phyloP scores from a whole-genome alignment of 2,113 vertebrate species.

The Erythrolamprus reginae region DNA sequence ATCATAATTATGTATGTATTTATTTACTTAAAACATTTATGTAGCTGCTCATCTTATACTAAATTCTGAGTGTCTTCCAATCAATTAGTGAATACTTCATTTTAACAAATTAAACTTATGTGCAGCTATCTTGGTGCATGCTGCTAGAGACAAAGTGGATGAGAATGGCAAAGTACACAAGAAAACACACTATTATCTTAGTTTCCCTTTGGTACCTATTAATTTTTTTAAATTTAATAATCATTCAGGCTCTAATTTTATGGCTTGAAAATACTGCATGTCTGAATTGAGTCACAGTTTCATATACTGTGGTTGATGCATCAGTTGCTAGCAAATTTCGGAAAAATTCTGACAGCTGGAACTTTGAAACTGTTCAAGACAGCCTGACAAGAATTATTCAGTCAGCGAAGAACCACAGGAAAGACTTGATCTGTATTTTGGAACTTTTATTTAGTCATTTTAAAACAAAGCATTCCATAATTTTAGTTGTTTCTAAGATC shows the following conservation, averaged over 20 bases:
- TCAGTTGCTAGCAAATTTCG: not conserved
- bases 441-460: not conserved
- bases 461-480: not conserved
- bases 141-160: not conserved
- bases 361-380: not conserved
- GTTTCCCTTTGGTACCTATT: not conserved
- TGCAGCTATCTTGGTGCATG: not conserved
- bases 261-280: not conserved
- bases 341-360: not conserved
- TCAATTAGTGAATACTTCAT: not conserved
- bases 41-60: not conserved
- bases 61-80: not conserved
- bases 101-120: not conserved
- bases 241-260: not conserved
- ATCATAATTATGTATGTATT: not conserved
- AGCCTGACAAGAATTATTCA: not conserved
- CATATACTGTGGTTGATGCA: not conserved
- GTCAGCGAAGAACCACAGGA: not conserved
- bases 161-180: not conserved
- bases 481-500: not conserved
- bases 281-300: not conserved
- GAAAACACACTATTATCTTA: not conserved
- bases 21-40: not conserved
- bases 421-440: not conserved
- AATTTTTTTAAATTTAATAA: no score